Percentiles rank a stretch among this genome's conserved stretches.
These are phyloP conservation scores for Vimba vimba DNA, from an alignment of 2,113 vertebrate species.

Conservation along the genomic window DNA sequence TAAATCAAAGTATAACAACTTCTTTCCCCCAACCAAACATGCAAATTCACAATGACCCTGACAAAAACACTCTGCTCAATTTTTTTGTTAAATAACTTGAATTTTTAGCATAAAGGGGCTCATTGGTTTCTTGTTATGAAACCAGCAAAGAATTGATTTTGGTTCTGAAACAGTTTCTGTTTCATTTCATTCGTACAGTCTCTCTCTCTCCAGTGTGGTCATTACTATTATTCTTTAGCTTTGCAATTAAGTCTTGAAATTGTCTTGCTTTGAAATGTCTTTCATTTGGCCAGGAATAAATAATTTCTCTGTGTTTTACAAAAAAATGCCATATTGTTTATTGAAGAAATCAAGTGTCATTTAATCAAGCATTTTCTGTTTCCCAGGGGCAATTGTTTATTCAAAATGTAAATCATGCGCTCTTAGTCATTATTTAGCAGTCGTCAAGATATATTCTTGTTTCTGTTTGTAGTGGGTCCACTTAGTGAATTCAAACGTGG, in stretches of 20 bases:
- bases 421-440: not conserved
- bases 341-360: constrained; percentile 9
- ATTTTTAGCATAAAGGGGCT: not conserved
- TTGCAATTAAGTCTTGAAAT: constrained; percentile 1
- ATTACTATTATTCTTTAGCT: not conserved
- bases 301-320: not conserved
- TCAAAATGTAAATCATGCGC: not conserved
- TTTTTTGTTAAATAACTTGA: not conserved
- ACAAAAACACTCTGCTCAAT: not conserved
- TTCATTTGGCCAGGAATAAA: not conserved
- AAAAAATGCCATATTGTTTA: not conserved
- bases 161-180: not conserved
- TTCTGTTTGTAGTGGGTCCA: constrained; percentile 19
- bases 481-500: constrained; percentile 3
- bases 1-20: constrained; percentile 45
- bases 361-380: not conserved
- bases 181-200: not conserved
- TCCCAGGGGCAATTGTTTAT: not conserved
- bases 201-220: not conserved
- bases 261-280: not conserved
- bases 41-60: not conserved
- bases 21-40: constrained; percentile 14
- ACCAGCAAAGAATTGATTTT: not conserved
- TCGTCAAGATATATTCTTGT: not conserved
- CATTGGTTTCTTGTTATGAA: not conserved